Conservation (phyloP, 2,888 invertebrate genomes). For the Holacanthella duospinosa region DNA sequence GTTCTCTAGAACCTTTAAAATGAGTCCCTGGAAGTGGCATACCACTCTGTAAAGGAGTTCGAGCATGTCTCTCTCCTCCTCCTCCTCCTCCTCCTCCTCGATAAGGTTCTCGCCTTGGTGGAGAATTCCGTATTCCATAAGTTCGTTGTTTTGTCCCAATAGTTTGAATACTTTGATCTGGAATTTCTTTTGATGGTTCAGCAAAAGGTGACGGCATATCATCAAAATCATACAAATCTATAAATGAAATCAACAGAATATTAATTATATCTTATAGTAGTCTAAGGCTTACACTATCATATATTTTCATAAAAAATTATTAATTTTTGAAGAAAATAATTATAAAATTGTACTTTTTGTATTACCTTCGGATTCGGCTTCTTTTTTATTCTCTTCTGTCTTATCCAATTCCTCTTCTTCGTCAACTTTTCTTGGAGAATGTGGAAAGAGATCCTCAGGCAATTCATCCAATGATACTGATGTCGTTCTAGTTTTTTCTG, state of each 20-base stretch:
- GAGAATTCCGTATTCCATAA: neutral
- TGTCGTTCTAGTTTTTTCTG: conserved; percentile 5
- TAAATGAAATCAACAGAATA: too few relatives aligned
- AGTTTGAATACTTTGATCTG: conserved; percentile 15
- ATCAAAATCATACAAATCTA: conserved; percentile 36
- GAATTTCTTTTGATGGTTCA: conserved; percentile 16
- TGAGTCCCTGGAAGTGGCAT: conserved; percentile 14
- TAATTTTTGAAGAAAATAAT: conserved; percentile 8
- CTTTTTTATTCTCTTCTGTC: conserved; percentile 1
- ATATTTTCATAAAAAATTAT: too few relatives aligned
- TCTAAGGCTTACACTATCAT: too few relatives aligned
- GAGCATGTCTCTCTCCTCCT: neutral
- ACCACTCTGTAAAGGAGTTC: conserved; percentile 18
- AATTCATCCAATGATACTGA: conserved; percentile 32
- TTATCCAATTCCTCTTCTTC: conserved; percentile 15
- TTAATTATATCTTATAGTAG: too few relatives aligned
- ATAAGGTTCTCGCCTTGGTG: neutral
- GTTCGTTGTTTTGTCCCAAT: conserved; percentile 8
- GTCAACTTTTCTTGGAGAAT: conserved; percentile 34
- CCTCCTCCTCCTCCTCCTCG: neutral
- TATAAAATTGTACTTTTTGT: too few relatives aligned
- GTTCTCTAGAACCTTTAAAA: conserved; percentile 14
- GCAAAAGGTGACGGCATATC: conserved; percentile 35
- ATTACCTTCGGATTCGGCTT: conserved; percentile 8
- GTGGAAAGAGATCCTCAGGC: conserved; percentile 35